Evolutionary conservation across 1,140 invertebrate species (phyloP).

Genomic region (Drosophila triauraria): DNA sequence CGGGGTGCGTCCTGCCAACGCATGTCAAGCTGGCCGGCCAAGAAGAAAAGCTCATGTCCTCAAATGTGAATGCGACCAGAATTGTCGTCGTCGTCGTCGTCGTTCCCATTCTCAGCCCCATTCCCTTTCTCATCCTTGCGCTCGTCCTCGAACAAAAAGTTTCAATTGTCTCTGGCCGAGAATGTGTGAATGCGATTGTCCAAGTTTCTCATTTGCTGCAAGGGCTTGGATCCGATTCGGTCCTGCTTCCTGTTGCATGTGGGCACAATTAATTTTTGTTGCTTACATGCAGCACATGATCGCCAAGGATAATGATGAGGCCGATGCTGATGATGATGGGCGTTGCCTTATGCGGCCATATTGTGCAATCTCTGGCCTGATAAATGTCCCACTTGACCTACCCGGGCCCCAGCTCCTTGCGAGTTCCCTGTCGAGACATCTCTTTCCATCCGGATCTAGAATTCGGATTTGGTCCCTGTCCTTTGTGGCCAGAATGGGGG

Average conservation of each 20-base stretch:
- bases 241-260: conserved; percentile 69
- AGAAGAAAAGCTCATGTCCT: conserved; percentile 66
- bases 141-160: conserved; percentile 59
- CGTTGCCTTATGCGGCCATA: conserved; percentile 41
- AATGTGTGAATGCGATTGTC: conserved; percentile 78
- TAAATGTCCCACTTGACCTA: conserved; percentile 40
- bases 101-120: conserved; percentile 6
- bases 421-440: not conserved
- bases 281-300: conserved; percentile 45
- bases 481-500: conserved; percentile 24
- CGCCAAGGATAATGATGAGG: conserved; percentile 35
- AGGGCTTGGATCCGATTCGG: conserved; percentile 37
- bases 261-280: conserved; percentile 70
- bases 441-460: not conserved
- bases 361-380: conserved; percentile 41
- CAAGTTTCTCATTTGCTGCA: conserved; percentile 62
- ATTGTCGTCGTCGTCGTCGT: conserved; percentile 42
- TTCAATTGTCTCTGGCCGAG: conserved; percentile 75
- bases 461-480: conserved; percentile 1
- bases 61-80: conserved; percentile 59
- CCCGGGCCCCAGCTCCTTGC: no score
- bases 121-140: conserved; percentile 13
- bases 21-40: conserved; percentile 34
- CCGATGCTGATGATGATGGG: conserved; percentile 37
- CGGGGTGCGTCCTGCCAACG: conserved; percentile 35